phyloP scores from a whole-genome alignment of 2,797 vertebrate species.

The Lophura swinhoii region DNA sequence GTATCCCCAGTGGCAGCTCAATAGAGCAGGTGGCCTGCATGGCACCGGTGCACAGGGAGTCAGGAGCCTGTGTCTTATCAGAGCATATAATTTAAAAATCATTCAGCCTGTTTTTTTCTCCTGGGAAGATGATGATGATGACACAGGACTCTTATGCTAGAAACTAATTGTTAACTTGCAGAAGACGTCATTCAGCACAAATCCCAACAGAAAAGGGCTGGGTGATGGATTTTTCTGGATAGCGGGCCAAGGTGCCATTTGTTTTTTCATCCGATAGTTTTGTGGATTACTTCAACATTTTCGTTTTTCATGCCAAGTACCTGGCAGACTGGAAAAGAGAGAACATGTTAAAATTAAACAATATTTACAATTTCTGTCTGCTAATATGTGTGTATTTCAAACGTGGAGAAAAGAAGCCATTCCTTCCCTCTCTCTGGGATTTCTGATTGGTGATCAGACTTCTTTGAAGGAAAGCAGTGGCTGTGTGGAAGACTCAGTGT shows the following conservation, averaged over 20 bases:
- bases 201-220: conserved; percentile 72
- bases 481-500: not conserved
- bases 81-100: conserved; percentile 76
- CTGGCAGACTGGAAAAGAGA: conserved; percentile 51
- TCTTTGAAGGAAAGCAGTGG: not conserved
- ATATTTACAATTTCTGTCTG: not conserved
- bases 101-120: conserved; percentile 74
- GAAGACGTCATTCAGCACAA: conserved; percentile 74
- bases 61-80: conserved; percentile 71
- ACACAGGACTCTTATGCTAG: conserved; percentile 69
- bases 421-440: not conserved
- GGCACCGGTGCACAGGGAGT: conserved; percentile 58
- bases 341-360: not conserved
- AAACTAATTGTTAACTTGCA: conserved; percentile 79
- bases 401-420: not conserved
- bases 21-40: conserved; percentile 77
- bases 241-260: conserved; percentile 68
- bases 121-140: conserved; percentile 63
- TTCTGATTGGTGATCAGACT: not conserved
- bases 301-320: conserved; percentile 25
- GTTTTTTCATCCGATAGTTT: conserved; percentile 66
- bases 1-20: conserved; percentile 63
- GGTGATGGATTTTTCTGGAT: conserved; percentile 73
- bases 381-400: not conserved
- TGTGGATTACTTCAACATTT: conserved; percentile 46